Evolutionary conservation across 2,113 vertebrate species (phyloP).

Genomic region (Myotis brandtii): DNA sequence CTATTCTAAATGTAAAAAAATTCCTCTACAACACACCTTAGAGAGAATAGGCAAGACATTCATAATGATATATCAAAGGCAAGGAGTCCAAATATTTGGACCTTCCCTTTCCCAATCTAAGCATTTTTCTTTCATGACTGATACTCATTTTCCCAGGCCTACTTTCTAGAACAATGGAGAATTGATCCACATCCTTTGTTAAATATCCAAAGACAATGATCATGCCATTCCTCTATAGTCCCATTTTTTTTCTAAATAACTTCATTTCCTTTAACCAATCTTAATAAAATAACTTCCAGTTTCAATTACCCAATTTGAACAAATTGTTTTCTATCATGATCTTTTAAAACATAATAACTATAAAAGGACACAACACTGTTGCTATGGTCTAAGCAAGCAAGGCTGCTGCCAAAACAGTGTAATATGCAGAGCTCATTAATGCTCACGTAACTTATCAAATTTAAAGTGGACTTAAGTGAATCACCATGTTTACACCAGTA

Average conservation of each 20-base stretch:
- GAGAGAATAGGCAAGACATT: not conserved
- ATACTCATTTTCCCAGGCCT: not conserved
- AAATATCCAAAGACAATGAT: not conserved
- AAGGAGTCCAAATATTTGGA: not conserved
- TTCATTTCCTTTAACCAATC: slow-evolving; percentile 56
- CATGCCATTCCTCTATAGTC: not conserved
- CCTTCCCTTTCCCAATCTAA: not conserved
- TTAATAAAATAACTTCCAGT: slow-evolving; percentile 45
- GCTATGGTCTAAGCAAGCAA: slow-evolving; percentile 1
- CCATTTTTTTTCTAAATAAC: not conserved
- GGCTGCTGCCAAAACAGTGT: slow-evolving; percentile 39
- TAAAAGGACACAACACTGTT: slow-evolving; percentile 25
- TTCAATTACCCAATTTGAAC: slow-evolving; percentile 38
- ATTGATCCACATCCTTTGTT: not conserved
- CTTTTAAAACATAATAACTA: not conserved
- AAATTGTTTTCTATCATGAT: slow-evolving; percentile 29
- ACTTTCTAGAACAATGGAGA: not conserved
- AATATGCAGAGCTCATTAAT: slow-evolving; percentile 19
- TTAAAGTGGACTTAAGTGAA: slow-evolving; percentile 19
- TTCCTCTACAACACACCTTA: not conserved
- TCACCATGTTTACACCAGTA: not conserved
- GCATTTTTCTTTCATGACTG: not conserved
- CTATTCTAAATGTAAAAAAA: slow-evolving; percentile 6
- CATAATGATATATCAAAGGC: not conserved
- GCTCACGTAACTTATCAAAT: not conserved